Conservation (phyloP, 2,888 invertebrate genomes). For the Phalangium opilio region DNA sequence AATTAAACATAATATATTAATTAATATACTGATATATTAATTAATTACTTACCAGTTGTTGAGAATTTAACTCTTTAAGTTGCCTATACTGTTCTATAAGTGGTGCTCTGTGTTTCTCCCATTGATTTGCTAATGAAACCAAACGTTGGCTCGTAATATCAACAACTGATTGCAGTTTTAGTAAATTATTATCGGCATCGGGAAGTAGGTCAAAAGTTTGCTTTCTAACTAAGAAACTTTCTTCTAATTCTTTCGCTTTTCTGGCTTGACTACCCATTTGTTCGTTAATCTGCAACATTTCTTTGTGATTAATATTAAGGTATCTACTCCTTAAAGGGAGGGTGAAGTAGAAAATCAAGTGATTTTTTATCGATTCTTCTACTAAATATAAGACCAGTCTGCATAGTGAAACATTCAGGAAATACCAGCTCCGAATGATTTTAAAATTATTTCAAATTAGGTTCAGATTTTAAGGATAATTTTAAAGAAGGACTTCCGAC, state of each 20-base stretch:
- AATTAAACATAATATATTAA: slow-evolving; percentile 13
- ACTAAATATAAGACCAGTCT: too few relatives aligned
- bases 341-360: too few relatives aligned
- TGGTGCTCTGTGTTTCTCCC: slow-evolving; percentile 54
- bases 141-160: slow-evolving; percentile 47
- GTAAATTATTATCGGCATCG: slow-evolving; percentile 38
- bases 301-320: too few relatives aligned
- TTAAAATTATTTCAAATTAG: too few relatives aligned
- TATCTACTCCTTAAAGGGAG: too few relatives aligned
- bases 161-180: slow-evolving; percentile 30
- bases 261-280: slow-evolving; percentile 32
- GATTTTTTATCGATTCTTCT: too few relatives aligned
- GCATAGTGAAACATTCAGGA: too few relatives aligned
- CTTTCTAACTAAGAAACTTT: slow-evolving; percentile 30
- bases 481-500: too few relatives aligned
- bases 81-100: slow-evolving; percentile 43
- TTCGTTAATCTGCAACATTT: slow-evolving; percentile 28
- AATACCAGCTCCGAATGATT: too few relatives aligned
- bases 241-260: slow-evolving; percentile 25
- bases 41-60: slow-evolving; percentile 27
- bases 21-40: not conserved
- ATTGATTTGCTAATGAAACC: slow-evolving; percentile 48
- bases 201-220: slow-evolving; percentile 46
- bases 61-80: slow-evolving; percentile 22
- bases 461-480: too few relatives aligned